Base-by-base conservation (phyloP, 2,888 invertebrate genomes). In the Nemoura dubitans region DNA sequence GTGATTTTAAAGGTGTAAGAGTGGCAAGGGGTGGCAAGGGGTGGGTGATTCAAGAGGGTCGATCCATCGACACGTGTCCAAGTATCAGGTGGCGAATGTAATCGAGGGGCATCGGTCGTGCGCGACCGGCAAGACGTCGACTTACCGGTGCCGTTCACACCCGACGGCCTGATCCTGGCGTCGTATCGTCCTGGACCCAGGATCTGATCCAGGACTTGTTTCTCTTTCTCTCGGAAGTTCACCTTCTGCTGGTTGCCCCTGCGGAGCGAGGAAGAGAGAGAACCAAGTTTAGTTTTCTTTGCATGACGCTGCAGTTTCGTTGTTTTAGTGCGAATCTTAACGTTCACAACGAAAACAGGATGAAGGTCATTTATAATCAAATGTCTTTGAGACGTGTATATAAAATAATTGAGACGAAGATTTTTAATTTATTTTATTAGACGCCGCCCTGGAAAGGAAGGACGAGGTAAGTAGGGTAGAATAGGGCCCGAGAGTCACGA, bases 91-190 rank as follows among this genome's bases (percentile, higher is more conserved):
- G n/a, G n/a, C n/a, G n/a, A n/a, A 10, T 36, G 36, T 36, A 10
- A 36, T 36, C 36, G 36, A 10, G 3, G 36, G 59, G 59, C 21
- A 1, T 59, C 2, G 59, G 59, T 59, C 59, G 59, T 10, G 21
- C 59, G 59, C 36, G 36, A n/a, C n/a, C n/a, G 10, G 10, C 36
- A 59, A 21, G 16, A 16, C 59, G 59, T 21, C 59, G 89, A 92
- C 95, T 95, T 94, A 97, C 98, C 98, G 95, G 97, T 97, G 92
- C 97, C 97, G 92, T 98, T 98, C 92, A 97, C 95, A 90, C 98
- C 98, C 86, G 97, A 97, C 86, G 98, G 98, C 91, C 98, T 93
- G 91, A 98, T 98, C 91, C 98, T 94, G 89, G 97, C 97, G 93
- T 98, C 98, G 94, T 98, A 98, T 89, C 96, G 94, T 89, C 96